phyloP scores from a whole-genome alignment of 2,797 vertebrate species.

The Ctenopoma kingsleyae region DNA sequence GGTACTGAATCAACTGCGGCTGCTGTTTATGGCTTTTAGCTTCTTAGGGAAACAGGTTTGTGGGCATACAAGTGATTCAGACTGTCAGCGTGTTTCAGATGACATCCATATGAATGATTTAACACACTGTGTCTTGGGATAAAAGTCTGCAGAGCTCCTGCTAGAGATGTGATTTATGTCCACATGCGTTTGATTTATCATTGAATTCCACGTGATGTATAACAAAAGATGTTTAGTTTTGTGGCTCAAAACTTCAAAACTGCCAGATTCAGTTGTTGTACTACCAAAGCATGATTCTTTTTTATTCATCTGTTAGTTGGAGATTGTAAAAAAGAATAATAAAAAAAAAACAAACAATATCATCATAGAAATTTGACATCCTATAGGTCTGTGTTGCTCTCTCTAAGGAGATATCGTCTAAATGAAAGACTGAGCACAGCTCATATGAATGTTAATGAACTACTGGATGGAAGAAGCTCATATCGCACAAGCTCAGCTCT shows the following conservation, averaged over 20 bases:
- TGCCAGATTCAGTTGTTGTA: slow-evolving; percentile 1
- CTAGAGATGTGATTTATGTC: background rate
- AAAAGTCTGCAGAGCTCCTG: background rate
- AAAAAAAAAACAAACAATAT: background rate
- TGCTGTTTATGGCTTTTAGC: slow-evolving; percentile 36
- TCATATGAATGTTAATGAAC: slow-evolving; percentile 44
- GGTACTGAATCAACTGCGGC: background rate
- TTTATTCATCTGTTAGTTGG: background rate
- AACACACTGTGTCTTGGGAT: background rate
- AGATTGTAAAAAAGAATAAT: background rate
- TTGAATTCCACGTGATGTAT: slow-evolving; percentile 18
- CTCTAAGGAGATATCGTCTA: slow-evolving; percentile 3
- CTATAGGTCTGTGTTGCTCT: slow-evolving; percentile 5
- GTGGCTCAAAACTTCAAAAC: slow-evolving; percentile 3
- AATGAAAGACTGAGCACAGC: background rate
- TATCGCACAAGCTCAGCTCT: slow-evolving; percentile 43
- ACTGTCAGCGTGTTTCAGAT: background rate
- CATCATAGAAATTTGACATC: background rate
- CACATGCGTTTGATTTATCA: background rate
- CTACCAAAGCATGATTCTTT: slow-evolving; percentile 18
- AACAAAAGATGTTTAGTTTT: background rate
- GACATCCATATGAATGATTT: slow-evolving; percentile 2
- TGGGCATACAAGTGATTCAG: background rate
- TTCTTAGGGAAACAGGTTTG: background rate
- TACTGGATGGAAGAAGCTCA: slow-evolving; percentile 17